phyloP scores from a whole-genome alignment of 2,888 invertebrate genomes.

The Bursaphelenchus okinawaensis region DNA sequence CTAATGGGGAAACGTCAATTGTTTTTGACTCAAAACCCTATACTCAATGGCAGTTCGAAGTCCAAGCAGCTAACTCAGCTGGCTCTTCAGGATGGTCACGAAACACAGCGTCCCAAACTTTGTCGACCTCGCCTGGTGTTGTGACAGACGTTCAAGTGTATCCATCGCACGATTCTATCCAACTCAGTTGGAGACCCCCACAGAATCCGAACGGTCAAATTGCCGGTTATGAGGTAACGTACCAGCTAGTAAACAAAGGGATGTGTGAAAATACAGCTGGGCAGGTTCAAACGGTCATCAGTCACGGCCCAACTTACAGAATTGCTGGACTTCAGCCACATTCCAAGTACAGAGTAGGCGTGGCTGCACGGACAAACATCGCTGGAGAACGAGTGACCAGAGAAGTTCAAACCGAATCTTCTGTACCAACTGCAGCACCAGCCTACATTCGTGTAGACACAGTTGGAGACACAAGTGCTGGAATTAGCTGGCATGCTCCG shows the following conservation, averaged over 20 bases:
- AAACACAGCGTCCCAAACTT: conserved; percentile 47
- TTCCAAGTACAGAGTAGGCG: conserved; percentile 54
- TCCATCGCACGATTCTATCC: conserved; percentile 49
- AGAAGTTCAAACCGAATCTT: conserved; percentile 52
- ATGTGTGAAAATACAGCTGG: conserved; percentile 53
- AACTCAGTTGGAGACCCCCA: conserved; percentile 53
- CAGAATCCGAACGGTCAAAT: conserved; percentile 53
- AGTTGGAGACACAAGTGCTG: conserved; percentile 38
- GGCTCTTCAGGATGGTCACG: conserved; percentile 53
- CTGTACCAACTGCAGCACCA: conserved; percentile 52
- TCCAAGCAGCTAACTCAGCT: conserved; percentile 55
- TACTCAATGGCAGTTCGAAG: conserved; percentile 56
- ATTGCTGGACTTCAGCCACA: conserved; percentile 54
- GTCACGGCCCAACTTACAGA: conserved; percentile 44
- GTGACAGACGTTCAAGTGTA: conserved; percentile 48
- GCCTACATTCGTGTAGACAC: conserved; percentile 45
- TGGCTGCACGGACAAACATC: conserved; percentile 53
- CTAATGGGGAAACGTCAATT: conserved; percentile 44
- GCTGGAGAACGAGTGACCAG: conserved; percentile 47
- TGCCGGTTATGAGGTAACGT: conserved; percentile 56
- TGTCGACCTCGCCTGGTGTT: conserved; percentile 51
- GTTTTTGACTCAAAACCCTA: conserved; percentile 55
- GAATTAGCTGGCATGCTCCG: conserved; percentile 57
- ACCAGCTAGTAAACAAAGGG: conserved; percentile 53
- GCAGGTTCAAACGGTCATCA: conserved; percentile 40